Percentiles rank a stretch among this genome's conserved stretches.
phyloP scores from a whole-genome alignment of 2,888 invertebrate genomes.

The Spodoptera exigua region DNA sequence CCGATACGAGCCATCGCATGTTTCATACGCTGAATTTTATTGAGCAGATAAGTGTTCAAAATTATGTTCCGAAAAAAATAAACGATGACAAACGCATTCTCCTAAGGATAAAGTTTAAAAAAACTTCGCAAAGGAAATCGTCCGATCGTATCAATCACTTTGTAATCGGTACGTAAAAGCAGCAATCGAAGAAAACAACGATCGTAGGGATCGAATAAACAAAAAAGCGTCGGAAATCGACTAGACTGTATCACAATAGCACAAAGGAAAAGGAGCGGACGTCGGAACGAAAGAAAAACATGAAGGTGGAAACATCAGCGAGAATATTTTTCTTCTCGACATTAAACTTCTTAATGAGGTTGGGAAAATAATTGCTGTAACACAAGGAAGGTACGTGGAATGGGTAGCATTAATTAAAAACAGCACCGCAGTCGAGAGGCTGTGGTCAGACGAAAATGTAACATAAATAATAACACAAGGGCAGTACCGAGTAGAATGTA shows the following conservation, averaged over 20 bases:
- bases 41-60: slow-evolving; percentile 70
- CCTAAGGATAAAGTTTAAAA: slow-evolving; percentile 36
- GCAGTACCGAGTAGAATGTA: slow-evolving; percentile 76
- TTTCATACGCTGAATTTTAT: slow-evolving; percentile 76
- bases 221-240: slow-evolving; percentile 71
- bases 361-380: slow-evolving; percentile 86
- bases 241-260: slow-evolving; percentile 72
- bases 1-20: slow-evolving; percentile 71
- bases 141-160: slow-evolving; percentile 71
- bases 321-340: slow-evolving; percentile 79
- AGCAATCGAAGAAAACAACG: slow-evolving; percentile 71
- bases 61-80: slow-evolving; percentile 51
- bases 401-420: slow-evolving; percentile 86
- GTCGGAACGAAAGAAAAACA: slow-evolving; percentile 54
- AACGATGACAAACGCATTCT: slow-evolving; percentile 40
- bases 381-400: slow-evolving; percentile 83
- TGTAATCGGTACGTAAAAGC: slow-evolving; percentile 69
- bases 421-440: slow-evolving; percentile 75
- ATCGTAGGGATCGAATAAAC: slow-evolving; percentile 69
- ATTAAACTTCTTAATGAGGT: slow-evolving; percentile 86
- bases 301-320: slow-evolving; percentile 68
- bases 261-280: slow-evolving; percentile 65
- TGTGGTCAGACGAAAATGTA: slow-evolving; percentile 82
- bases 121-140: slow-evolving; percentile 46
- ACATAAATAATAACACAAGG: slow-evolving; percentile 85